Base-by-base conservation (phyloP, 2,113 vertebrate genomes). In the Callipepla squamata region DNA sequence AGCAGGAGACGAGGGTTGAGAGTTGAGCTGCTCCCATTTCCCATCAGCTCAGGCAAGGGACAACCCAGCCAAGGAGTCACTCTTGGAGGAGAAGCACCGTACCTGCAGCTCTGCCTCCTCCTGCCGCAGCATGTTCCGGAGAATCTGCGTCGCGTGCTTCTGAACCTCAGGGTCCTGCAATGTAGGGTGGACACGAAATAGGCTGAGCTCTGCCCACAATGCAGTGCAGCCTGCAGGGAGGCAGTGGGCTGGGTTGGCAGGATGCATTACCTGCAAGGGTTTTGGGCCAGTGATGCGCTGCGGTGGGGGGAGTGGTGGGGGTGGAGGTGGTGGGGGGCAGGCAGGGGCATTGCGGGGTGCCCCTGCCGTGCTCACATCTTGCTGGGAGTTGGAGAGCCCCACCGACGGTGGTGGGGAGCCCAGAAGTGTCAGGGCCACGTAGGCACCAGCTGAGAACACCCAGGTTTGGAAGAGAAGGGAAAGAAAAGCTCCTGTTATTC, bases 31-130 rank as follows among this genome's bases (percentile, higher is more conserved):
- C 28, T 32, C 38, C 20, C 51, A 7, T 14, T 5, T 17, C 67
- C 16, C 9, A 48, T 26, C 38, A 32, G 32, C 66, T 69, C 66
- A 8, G 28, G 47, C 47, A 13, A 20, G 47, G 25, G 8, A 70
- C 36, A 38, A 26, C 17, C 47, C 16, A 38, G 17, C 68, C 67
- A 25, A 22, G 1, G 67, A 16, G 32, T 36, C 23, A 53, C 61
- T 50, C 40, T 30, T 34, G 14, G 6, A 63, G 10, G 28, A 16
- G 59, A 36, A 62, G 18, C 21, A 6, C 30, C 1, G 2, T 3
- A 99, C 99, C 98, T 99, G 99, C 23, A 99, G 94, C n/a, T 99
- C 99, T 1, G 98, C 98, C 94, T 99, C 98, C 88, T 98, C 99
- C 94, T 99, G 99, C 70, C 98, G 97, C 97, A 99, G 97, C 99